Percentiles rank a stretch among this genome's conserved stretches.
Conservation (phyloP, 1,140 invertebrate genomes). For the Diorhabda carinulata region DNA sequence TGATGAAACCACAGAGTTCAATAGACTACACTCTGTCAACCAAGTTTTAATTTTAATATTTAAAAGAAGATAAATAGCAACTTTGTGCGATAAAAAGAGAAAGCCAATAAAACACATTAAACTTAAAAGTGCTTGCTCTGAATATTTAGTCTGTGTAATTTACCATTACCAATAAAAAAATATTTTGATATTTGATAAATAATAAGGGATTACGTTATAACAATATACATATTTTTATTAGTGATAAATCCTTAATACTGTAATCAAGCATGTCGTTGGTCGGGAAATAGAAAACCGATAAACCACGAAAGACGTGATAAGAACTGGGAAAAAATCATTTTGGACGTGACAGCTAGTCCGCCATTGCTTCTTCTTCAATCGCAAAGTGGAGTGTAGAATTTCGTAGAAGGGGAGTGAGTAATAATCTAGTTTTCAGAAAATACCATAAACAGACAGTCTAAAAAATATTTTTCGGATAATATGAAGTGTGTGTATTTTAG, state of each 20-base stretch:
- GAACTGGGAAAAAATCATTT: not conserved
- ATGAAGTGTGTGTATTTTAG: slow-evolving; percentile 17
- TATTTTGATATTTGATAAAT: too few relatives aligned
- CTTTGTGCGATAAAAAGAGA: too few relatives aligned
- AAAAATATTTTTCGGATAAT: slow-evolving; percentile 16
- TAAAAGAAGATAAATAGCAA: too few relatives aligned
- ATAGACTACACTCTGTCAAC: too few relatives aligned
- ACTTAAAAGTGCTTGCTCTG: not conserved
- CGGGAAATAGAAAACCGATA: not conserved
- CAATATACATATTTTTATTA: too few relatives aligned
- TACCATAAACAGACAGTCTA: slow-evolving; percentile 22
- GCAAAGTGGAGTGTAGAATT: slow-evolving; percentile 7
- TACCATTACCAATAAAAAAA: not conserved
- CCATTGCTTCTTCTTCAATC: slow-evolving; percentile 4
- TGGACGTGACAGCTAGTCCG: slow-evolving; percentile 2
- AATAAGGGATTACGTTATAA: too few relatives aligned
- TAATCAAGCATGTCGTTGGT: too few relatives aligned
- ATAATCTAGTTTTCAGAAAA: slow-evolving; percentile 9
- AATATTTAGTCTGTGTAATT: not conserved
- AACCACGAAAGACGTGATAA: not conserved
- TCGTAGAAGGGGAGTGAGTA: slow-evolving; percentile 9
- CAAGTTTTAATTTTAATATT: too few relatives aligned
- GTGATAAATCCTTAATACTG: too few relatives aligned
- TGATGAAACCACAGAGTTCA: too few relatives aligned
- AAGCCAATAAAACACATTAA: too few relatives aligned